Evolutionary conservation across 2,797 vertebrate genomes (phyloP), one percentile per base, ranked within the genome.

Genomic region (Rhinichthys osculus): DNA sequence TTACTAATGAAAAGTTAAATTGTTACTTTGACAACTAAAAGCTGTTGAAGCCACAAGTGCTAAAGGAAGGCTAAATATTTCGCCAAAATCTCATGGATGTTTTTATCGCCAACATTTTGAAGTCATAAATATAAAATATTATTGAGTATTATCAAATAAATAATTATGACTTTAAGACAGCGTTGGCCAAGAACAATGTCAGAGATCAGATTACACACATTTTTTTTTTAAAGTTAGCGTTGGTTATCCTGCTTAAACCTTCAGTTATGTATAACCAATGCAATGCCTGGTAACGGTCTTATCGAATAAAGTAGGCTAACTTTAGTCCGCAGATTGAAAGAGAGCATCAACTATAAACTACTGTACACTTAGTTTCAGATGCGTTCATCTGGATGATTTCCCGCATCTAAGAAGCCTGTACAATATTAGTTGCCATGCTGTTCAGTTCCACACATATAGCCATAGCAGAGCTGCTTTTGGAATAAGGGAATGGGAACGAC

Each of bases 391-490:
- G 70, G 38, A 64, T 23, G 27, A 76, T 74, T 78, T 59, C 21
- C 30, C 14, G 7, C 14, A 82, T 64, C 33, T 66, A 62, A 78
- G 74, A 78, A 78, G 33, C 54, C 42, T 76, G 30, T 74, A 57
- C 21, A 66, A 50, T n/a, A 74, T 11, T 44, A 82, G 40, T 38
- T 83, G 57, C 23, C 71, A 83, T 76, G 42, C 57, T 66, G 82
- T 5, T 38, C 35, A 38, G 35, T 5, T 30, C 57, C 59, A 83
- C 42, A 76, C 57, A 47, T 47, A 1, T 47, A 47, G 42, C 42
- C 3, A 44, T 44, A 42, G 44, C 44, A 47, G 44, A 5, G 44
- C 44, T 42, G 16, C 71, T 47, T 66, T 66, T 38, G 14, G 13
- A 76, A 14, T 23, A 66, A 73, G 2, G 30, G 11, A 7, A 82